Percentiles rank a stretch among this genome's conserved stretches.
These are phyloP conservation scores for Aphaenogaster rudis DNA, from an alignment of 1,140 invertebrate species.

Conservation along the genomic window DNA sequence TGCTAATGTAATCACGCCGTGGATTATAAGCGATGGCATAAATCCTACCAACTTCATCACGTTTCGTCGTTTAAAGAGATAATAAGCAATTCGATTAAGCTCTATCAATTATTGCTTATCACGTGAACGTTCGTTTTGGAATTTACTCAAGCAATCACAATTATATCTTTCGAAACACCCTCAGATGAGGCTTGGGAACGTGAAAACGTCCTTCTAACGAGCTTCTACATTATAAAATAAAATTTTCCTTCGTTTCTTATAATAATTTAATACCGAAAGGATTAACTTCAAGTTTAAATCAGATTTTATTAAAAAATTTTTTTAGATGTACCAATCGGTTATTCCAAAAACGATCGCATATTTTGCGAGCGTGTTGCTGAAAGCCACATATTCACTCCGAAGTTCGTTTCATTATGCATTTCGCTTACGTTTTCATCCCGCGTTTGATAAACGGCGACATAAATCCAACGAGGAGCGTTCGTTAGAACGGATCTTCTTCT, in stretches of 20 bases:
- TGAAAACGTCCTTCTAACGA: not conserved
- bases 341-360: conserved; percentile 3
- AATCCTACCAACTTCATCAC: conserved; percentile 36
- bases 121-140: not conserved
- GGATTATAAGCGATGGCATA: conserved; percentile 48
- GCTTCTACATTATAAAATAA: not conserved
- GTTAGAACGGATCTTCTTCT: conserved; percentile 72
- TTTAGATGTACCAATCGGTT: not conserved
- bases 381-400: conserved; percentile 6
- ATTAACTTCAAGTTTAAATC: not conserved
- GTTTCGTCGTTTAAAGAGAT: not conserved
- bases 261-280: not conserved
- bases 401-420: conserved; percentile 40
- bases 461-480: conserved; percentile 74
- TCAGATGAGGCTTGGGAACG: not conserved
- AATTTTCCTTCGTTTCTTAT: not conserved
- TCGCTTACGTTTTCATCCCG: conserved; percentile 74
- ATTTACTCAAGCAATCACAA: conserved; percentile 4
- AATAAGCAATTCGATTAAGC: conserved; percentile 44
- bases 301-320: not conserved
- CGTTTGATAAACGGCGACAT: conserved; percentile 77
- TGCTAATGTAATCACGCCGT: conserved; percentile 48
- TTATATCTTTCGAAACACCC: not conserved
- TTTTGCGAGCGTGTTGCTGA: conserved; percentile 14
- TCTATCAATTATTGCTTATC: conserved; percentile 44